These are phyloP conservation scores for Macrosoma leucophasiata DNA, from an alignment of 2,888 invertebrate species.

Conservation along the genomic window DNA sequence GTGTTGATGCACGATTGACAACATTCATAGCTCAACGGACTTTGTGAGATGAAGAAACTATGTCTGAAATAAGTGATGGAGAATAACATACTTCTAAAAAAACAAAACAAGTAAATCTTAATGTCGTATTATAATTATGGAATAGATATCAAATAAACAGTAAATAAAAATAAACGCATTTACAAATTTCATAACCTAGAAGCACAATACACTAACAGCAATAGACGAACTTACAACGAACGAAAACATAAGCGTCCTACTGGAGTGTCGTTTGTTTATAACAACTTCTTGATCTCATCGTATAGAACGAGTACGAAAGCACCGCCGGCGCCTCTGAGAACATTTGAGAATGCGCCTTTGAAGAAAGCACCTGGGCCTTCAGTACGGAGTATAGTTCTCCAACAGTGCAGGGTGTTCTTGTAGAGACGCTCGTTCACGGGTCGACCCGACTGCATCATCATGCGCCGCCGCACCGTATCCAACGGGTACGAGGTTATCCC, in stretches of 20 bases:
- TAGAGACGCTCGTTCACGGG: slow-evolving; percentile 85
- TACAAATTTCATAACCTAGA: slow-evolving; percentile 2
- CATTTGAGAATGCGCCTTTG: slow-evolving; percentile 96
- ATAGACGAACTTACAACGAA: not conserved
- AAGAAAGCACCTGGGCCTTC: slow-evolving; percentile 93
- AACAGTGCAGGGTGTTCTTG: slow-evolving; percentile 94
- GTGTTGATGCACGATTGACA: too few relatives aligned
- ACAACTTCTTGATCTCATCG: slow-evolving; percentile 86
- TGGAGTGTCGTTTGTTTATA: too few relatives aligned
- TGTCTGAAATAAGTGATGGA: too few relatives aligned
- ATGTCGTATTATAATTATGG: too few relatives aligned
- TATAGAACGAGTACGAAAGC: slow-evolving; percentile 94
- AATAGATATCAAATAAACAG: too few relatives aligned
- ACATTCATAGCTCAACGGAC: too few relatives aligned
- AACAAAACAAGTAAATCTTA: too few relatives aligned
- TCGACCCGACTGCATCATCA: slow-evolving; percentile 99
- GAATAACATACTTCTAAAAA: too few relatives aligned
- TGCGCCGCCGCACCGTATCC: slow-evolving; percentile 94
- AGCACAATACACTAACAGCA: not conserved
- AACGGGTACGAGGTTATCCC: slow-evolving; percentile 96
- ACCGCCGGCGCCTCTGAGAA: slow-evolving; percentile 93
- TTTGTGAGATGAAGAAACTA: too few relatives aligned
- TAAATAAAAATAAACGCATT: too few relatives aligned
- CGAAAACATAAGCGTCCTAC: too few relatives aligned
- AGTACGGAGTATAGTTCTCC: slow-evolving; percentile 83